Percentiles rank a stretch among this genome's conserved stretches.
phyloP scores from a whole-genome alignment of 2,797 vertebrate genomes.

The Coregonus ussuriensis region DNA sequence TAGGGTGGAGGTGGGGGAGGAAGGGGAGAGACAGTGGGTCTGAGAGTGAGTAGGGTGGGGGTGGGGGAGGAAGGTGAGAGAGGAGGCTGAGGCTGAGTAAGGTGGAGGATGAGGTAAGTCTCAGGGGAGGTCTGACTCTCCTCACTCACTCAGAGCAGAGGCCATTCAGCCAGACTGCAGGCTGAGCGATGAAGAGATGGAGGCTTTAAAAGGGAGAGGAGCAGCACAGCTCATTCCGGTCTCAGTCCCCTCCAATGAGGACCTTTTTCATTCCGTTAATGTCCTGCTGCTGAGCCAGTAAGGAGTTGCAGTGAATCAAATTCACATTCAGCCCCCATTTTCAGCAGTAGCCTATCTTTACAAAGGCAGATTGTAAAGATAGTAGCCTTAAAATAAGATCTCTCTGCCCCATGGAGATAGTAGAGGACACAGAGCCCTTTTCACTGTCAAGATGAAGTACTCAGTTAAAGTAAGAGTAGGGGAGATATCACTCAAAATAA shows the following conservation, averaged over 20 bases:
- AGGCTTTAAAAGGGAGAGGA: neutral
- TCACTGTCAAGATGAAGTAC: neutral
- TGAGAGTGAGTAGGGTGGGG: neutral
- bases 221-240: neutral
- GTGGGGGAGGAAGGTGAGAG: too few relatives aligned
- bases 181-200: neutral
- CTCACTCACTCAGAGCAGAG: neutral
- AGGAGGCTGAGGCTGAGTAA: too few relatives aligned
- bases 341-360: neutral
- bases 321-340: neutral
- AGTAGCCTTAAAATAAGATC: neutral
- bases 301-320: neutral
- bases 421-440: neutral
- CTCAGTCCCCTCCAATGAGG: too few relatives aligned
- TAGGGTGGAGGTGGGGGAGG: neutral
- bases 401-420: neutral
- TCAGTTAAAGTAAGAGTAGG: neutral
- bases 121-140: neutral
- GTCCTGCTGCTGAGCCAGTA: neutral
- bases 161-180: neutral
- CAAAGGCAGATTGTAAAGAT: neutral
- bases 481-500: neutral
- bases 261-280: constrained; percentile 8
- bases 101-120: neutral
- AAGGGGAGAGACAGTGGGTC: too few relatives aligned